Percentiles rank a stretch among this genome's conserved stretches.
phyloP scores from a whole-genome alignment of 2,113 vertebrate species.

The Lycaon pictus region DNA sequence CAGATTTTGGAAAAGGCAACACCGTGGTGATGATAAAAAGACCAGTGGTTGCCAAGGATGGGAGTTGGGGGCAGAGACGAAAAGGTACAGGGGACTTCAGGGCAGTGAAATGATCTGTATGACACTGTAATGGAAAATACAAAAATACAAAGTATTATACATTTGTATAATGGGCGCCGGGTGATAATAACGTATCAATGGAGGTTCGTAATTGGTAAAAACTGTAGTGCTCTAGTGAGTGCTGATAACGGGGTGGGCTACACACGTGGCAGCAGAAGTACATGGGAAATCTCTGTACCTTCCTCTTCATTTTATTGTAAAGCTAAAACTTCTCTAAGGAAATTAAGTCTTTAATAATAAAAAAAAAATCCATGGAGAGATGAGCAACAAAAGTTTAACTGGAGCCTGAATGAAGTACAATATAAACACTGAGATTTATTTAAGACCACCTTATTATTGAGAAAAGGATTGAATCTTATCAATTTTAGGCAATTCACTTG shows the following conservation, averaged over 20 bases:
- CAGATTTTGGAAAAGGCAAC: background rate
- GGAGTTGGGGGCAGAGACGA: background rate
- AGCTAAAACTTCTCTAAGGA: background rate
- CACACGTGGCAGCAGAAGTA: no score
- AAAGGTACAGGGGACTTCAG: rapidly evolving
- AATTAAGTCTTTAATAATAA: background rate
- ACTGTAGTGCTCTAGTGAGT: background rate
- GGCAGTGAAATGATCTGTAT: background rate
- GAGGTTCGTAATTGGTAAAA: background rate
- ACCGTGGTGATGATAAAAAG: background rate
- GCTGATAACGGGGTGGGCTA: background rate
- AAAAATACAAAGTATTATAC: rapidly evolving
- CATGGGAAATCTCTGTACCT: background rate
- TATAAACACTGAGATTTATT: background rate
- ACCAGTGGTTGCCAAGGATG: background rate
- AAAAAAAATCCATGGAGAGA: background rate
- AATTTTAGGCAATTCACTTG: background rate
- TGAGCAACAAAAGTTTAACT: background rate
- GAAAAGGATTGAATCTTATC: background rate
- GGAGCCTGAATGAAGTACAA: background rate
- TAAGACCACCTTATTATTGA: background rate
- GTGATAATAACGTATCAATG: no score
- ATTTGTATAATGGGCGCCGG: background rate
- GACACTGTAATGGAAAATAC: rapidly evolving
- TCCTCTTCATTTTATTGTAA: background rate